phyloP scores from a whole-genome alignment of 2,888 invertebrate genomes.

The Kuschelorhynchus macadamiae region DNA sequence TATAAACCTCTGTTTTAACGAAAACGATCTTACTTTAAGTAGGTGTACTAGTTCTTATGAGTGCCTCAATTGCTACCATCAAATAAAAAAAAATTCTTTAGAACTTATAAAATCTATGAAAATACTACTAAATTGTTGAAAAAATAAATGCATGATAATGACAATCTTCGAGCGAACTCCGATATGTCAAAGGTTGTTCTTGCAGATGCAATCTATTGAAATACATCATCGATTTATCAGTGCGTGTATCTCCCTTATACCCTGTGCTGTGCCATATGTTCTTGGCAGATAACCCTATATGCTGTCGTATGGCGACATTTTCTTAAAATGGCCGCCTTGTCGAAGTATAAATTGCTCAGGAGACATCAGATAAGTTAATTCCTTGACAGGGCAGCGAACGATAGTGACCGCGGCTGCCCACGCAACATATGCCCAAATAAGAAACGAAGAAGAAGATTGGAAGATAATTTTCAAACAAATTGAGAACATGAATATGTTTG shows the following conservation, averaged over 20 bases:
- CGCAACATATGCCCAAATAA: slow-evolving; percentile 47
- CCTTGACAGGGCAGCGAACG: slow-evolving; percentile 54
- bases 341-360: slow-evolving; percentile 60
- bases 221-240: slow-evolving; percentile 40
- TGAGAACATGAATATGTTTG: slow-evolving; percentile 33
- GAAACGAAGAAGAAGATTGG: slow-evolving; percentile 35
- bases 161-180: too few relatives aligned
- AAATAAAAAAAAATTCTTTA: too few relatives aligned
- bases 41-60: too few relatives aligned
- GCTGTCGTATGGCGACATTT: slow-evolving; percentile 36
- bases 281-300: slow-evolving; percentile 43
- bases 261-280: slow-evolving; percentile 40
- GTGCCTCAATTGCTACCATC: too few relatives aligned
- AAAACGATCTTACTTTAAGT: too few relatives aligned
- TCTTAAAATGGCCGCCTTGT: slow-evolving; percentile 51
- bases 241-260: slow-evolving; percentile 36
- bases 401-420: slow-evolving; percentile 42
- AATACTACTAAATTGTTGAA: too few relatives aligned
- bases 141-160: too few relatives aligned
- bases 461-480: slow-evolving; percentile 47
- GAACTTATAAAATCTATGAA: too few relatives aligned
- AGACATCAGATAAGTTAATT: slow-evolving; percentile 62
- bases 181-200: slow-evolving; percentile 26
- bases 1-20: too few relatives aligned
- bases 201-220: slow-evolving; percentile 27